A percentile compares a stretch with the other conserved stretches of the same genome.
These are phyloP conservation scores for Pseudomyrmex flavicornis DNA, from an alignment of 1,140 invertebrate genomes.

Conservation along the genomic window DNA sequence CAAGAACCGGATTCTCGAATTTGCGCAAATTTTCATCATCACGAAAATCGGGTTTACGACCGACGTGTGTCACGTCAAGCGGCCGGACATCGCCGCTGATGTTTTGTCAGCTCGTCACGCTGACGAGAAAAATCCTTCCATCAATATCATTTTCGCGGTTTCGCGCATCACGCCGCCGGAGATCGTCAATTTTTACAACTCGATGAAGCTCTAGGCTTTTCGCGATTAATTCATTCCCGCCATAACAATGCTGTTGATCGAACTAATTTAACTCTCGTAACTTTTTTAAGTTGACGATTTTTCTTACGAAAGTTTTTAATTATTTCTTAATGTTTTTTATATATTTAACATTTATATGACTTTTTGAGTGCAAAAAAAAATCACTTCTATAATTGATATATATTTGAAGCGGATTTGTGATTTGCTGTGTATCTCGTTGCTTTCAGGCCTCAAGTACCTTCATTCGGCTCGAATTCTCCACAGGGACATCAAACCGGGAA, in stretches of 20 bases:
- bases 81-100: conserved; percentile 8
- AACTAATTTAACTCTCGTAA: conserved; percentile 8
- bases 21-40: conserved; percentile 35
- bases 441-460: conserved; percentile 97
- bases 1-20: neutral
- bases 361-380: no score
- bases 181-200: conserved; percentile 43
- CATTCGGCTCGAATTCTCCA: conserved; percentile 99
- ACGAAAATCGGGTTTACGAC: conserved; percentile 37
- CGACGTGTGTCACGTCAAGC: conserved; percentile 26
- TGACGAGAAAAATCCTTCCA: conserved; percentile 46
- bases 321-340: no score
- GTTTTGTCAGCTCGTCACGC: conserved; percentile 49
- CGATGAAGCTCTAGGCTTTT: conserved; percentile 19
- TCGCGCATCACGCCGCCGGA: neutral
- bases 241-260: neutral
- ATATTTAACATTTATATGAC: no score
- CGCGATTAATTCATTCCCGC: conserved; percentile 31
- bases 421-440: conserved; percentile 60
- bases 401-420: neutral
- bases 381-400: no score
- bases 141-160: conserved; percentile 36
- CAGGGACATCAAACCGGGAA: conserved; percentile 99
- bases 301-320: neutral
- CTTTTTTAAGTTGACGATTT: neutral